Conservation (phyloP, 2,113 vertebrate species). For the Syrrhaptes paradoxus region DNA sequence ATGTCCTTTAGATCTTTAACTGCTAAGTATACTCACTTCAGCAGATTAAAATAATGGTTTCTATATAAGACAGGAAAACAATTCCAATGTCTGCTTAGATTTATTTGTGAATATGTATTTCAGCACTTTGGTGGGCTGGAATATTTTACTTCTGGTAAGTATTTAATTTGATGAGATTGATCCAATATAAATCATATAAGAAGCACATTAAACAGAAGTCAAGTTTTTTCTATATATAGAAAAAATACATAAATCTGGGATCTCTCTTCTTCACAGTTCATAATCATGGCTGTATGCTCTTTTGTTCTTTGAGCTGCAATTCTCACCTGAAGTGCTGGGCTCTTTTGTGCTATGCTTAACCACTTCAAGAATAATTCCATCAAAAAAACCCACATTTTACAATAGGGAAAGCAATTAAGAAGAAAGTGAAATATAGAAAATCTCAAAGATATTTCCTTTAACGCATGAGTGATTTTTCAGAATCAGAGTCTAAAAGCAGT, state of each 20-base stretch:
- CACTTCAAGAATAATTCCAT: not conserved
- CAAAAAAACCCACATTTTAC: not conserved
- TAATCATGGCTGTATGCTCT: not conserved
- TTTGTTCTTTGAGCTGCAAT: not conserved
- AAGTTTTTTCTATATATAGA: not conserved
- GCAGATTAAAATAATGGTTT: not conserved
- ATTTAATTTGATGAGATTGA: not conserved
- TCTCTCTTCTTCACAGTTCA: not conserved
- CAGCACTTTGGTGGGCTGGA: not conserved
- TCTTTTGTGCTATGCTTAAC: not conserved
- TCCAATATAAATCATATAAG: not conserved
- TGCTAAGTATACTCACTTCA: fast-evolving
- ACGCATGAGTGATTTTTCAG: not conserved
- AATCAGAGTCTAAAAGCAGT: not conserved
- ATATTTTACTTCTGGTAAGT: not conserved
- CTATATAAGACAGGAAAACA: not conserved
- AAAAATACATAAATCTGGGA: not conserved
- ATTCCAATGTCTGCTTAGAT: not conserved
- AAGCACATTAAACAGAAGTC: not conserved
- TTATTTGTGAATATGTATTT: not conserved
- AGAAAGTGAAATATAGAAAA: not conserved
- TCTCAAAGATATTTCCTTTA: not conserved
- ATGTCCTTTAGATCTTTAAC: not conserved
- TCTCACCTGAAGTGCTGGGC: not conserved
- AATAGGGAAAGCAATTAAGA: not conserved